phyloP scores from a whole-genome alignment of 2,888 invertebrate genomes.

The Ligdia adustata region DNA sequence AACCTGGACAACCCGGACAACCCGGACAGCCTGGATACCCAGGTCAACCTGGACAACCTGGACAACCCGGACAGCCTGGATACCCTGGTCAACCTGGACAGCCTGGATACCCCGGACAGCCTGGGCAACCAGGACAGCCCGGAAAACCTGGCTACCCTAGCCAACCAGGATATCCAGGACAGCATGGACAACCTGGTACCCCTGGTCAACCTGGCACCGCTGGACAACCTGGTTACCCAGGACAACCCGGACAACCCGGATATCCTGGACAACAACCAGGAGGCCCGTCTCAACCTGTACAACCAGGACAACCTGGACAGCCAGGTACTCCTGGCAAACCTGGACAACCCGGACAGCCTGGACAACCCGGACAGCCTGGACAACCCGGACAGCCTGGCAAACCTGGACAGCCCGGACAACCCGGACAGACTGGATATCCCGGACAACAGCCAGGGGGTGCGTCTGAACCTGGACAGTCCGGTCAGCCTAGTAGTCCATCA shows the following conservation, averaged over 20 bases:
- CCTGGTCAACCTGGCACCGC: conserved; percentile 38
- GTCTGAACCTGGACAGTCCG: conserved; percentile 30
- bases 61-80: conserved; percentile 43
- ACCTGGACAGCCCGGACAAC: conserved; percentile 53
- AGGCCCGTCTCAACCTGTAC: conserved; percentile 20
- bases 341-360: conserved; percentile 38
- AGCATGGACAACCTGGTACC: conserved; percentile 26
- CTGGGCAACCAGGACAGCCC: no score
- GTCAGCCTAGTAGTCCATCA: conserved; percentile 35
- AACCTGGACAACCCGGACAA: conserved; percentile 31
- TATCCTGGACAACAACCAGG: conserved; percentile 21
- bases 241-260: conserved; percentile 34
- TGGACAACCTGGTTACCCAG: conserved; percentile 37
- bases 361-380: conserved; percentile 47
- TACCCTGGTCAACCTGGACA: conserved; percentile 40
- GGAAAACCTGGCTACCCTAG: conserved; percentile 31
- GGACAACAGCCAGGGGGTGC: conserved; percentile 38
- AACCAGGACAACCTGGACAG: not conserved
- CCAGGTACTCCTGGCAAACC: conserved; percentile 28
- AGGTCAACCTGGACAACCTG: conserved; percentile 43
- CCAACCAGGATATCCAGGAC: conserved; percentile 30
- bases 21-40: conserved; percentile 41
- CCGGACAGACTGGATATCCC: conserved; percentile 31
- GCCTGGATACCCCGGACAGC: conserved; percentile 27
- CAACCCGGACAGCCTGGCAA: conserved; percentile 8